phyloP scores from a whole-genome alignment of 2,797 vertebrate species.

The Cuculus canorus region DNA sequence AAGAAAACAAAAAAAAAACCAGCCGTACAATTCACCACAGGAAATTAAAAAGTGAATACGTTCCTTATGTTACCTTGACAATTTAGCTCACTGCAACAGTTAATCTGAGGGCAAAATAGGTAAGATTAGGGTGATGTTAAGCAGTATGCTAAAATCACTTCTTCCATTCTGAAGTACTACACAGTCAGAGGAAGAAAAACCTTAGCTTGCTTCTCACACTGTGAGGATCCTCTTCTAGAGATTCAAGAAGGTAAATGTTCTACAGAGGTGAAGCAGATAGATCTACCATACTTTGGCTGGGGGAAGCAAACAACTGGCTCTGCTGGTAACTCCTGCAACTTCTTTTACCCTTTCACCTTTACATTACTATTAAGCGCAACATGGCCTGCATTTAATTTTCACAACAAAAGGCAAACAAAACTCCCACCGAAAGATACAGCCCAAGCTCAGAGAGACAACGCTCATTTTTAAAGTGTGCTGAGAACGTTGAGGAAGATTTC shows the following conservation, averaged over 20 bases:
- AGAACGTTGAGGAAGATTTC: not conserved
- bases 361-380: not conserved
- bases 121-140: not conserved
- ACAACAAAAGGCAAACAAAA: not conserved
- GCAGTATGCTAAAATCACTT: not conserved
- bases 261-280: not conserved
- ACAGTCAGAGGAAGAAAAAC: not conserved
- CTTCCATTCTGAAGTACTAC: not conserved
- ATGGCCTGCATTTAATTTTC: not conserved
- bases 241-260: not conserved
- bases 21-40: not conserved
- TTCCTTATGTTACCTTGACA: constrained; percentile 57
- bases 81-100: not conserved
- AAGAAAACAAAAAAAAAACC: not conserved
- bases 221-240: not conserved
- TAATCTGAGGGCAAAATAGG: not conserved
- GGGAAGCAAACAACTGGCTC: not conserved
- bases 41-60: constrained; percentile 12
- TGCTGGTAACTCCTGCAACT: not conserved
- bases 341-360: not conserved
- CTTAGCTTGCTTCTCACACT: not conserved
- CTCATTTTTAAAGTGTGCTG: not conserved
- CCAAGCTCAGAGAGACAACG: not conserved
- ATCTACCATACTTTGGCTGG: not conserved
- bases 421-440: not conserved